phyloP scores from a whole-genome alignment of 2,797 vertebrate genomes.

The Erpetoichthys calabaricus region DNA sequence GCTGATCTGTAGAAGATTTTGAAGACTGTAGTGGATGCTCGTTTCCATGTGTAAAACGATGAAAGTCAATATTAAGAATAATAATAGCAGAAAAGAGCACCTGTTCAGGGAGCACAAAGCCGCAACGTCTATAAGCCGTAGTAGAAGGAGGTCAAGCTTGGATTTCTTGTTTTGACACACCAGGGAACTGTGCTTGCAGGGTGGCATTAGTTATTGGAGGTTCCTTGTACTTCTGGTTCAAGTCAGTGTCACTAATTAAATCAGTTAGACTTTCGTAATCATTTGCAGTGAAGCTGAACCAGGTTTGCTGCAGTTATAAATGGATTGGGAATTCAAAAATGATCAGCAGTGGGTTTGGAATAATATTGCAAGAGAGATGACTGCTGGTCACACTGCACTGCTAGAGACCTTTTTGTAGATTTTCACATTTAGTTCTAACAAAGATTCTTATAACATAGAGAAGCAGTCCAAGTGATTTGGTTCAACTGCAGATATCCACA shows the following conservation, averaged over 20 bases:
- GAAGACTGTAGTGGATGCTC: no score
- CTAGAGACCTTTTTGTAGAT: slow-evolving; percentile 22
- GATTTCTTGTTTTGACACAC: slow-evolving; percentile 17
- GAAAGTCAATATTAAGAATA: no score
- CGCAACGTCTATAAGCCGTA: no score
- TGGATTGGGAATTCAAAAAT: slow-evolving; percentile 25
- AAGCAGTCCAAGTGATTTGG: slow-evolving; percentile 29
- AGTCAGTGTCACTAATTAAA: slow-evolving; percentile 29
- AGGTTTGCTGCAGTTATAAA: slow-evolving; percentile 22
- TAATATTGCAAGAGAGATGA: slow-evolving; percentile 19
- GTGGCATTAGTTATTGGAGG: slow-evolving; percentile 28
- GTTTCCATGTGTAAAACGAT: no score
- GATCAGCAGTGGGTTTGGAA: slow-evolving; percentile 24
- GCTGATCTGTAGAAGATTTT: no score
- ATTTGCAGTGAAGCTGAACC: slow-evolving; percentile 20
- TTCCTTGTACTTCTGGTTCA: slow-evolving; percentile 27
- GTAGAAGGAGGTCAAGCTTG: slow-evolving; percentile 24
- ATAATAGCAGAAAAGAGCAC: no score
- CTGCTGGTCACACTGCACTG: slow-evolving; percentile 22
- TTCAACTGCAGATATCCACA: slow-evolving; percentile 28
- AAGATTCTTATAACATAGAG: slow-evolving; percentile 26
- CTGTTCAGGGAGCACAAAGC: no score
- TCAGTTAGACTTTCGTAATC: no score
- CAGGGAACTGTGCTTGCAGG: slow-evolving; percentile 23
- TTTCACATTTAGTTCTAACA: slow-evolving; percentile 24